Evolutionary conservation across 2,888 invertebrate genomes (phyloP), one percentile per base, ranked within the genome.

Genomic region (Taenaris catops): DNA sequence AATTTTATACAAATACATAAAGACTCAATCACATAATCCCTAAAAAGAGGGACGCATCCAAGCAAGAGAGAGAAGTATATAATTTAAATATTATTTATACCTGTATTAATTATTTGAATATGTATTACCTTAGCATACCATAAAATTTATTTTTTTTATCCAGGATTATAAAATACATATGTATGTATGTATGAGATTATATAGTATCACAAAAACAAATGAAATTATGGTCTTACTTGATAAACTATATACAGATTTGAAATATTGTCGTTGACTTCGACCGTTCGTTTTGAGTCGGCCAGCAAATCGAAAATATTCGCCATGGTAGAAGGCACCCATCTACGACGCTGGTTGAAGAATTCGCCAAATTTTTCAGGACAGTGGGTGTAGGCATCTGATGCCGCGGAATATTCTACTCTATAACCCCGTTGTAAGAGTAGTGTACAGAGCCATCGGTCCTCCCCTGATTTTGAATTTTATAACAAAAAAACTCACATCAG

Each of bases 321-420:
- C 70, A 97, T 94, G 0, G 98, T 98, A 1, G 98, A 98, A 0
- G 98, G 97, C 41, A 97, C 96, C 98, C 98, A 98, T 19, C 98
- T 91, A 6, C 98, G 90, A 6, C 98, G 90, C 71, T 98, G 98
- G 73, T 96, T 96, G 78, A 93, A 98, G 80, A 98, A 98, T 70
- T 97, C 97, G 48, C 92, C 92, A 71, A 98, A 98, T 5, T 75
- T 90, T 79, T 98, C 97, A 0, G 98, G 98, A 12, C 96, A 95
- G 66, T 97, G 97, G 0, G 98, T 98, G 74, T 94, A 95, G 0
- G 98, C 95, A 63, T 98, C 98, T 0, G 96, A 95, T 0, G 98
- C 98, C 0, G 98, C 98, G 0, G 96, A 96, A 73, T 98, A 98
- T 63, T 98, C 97, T 1, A 98, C 93, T 9, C 96, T 90, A 62